phyloP scores from a whole-genome alignment of 2,888 invertebrate species.

The Lasioglossum calceatum region DNA sequence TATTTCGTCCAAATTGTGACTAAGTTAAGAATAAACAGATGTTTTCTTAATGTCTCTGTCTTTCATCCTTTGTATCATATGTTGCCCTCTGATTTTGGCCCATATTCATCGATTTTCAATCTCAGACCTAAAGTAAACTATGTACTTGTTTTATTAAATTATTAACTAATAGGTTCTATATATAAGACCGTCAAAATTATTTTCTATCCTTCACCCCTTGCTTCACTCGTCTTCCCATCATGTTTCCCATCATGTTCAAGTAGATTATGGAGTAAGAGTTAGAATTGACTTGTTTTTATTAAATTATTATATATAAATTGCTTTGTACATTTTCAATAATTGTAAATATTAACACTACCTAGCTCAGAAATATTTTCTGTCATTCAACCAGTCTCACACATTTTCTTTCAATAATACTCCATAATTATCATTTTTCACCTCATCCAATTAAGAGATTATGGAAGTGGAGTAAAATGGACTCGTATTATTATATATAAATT shows the following conservation, averaged over 20 bases:
- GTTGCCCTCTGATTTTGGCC: background rate
- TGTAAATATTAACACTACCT: background rate
- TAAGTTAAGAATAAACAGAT: slow-evolving; percentile 80
- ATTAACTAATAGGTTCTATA: background rate
- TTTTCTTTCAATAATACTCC: background rate
- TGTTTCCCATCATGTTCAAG: background rate
- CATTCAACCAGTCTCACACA: background rate
- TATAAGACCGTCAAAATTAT: background rate
- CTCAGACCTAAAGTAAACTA: background rate
- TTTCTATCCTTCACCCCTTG: background rate
- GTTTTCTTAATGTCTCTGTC: slow-evolving; percentile 70
- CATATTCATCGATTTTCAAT: background rate
- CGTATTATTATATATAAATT: background rate
- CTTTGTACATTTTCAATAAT: background rate
- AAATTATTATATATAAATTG: background rate
- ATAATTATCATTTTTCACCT: background rate
- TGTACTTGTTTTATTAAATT: background rate
- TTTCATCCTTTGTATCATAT: background rate
- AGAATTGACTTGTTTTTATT: background rate
- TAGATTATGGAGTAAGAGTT: background rate
- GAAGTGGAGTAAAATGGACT: background rate
- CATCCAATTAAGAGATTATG: background rate
- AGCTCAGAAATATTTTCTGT: background rate
- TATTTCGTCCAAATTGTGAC: slow-evolving; percentile 79
- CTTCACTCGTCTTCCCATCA: background rate